These are phyloP conservation scores for Archips crataeganus DNA, from an alignment of 2,888 invertebrate species.

Conservation along the genomic window DNA sequence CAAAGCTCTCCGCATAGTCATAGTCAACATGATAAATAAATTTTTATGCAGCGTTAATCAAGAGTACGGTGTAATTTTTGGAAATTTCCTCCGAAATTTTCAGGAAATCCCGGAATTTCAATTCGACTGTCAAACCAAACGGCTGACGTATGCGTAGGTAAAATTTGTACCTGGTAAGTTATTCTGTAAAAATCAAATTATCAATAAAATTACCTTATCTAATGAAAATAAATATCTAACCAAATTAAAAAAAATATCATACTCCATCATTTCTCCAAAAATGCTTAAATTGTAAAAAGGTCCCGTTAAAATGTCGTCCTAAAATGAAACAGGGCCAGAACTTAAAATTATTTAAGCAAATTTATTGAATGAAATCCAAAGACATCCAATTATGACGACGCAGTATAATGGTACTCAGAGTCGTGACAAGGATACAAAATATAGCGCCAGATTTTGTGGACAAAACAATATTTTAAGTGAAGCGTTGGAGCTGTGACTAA, in stretches of 20 bases:
- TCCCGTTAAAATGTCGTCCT: neutral
- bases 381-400: constrained; percentile 26
- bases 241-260: neutral
- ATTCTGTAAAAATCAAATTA: too few species aligned
- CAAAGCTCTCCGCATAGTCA: too few species aligned
- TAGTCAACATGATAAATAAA: too few species aligned
- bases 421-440: constrained; percentile 33
- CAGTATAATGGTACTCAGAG: constrained; percentile 20
- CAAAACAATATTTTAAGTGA: constrained; percentile 14
- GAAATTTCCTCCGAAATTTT: too few species aligned
- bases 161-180: too few species aligned
- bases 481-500: too few species aligned
- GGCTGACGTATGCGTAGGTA: too few species aligned
- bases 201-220: too few species aligned
- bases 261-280: neutral
- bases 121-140: too few species aligned
- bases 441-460: neutral
- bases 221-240: neutral
- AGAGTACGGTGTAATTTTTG: too few species aligned
- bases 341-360: constrained; percentile 23
- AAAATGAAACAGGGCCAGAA: constrained; percentile 8
- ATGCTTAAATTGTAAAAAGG: neutral
- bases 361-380: constrained; percentile 34
- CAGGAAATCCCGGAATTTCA: too few species aligned
- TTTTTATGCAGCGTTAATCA: too few species aligned